Evolutionary conservation across 1,140 invertebrate genomes (phyloP).

Genomic region (Nixonia krombeini): DNA sequence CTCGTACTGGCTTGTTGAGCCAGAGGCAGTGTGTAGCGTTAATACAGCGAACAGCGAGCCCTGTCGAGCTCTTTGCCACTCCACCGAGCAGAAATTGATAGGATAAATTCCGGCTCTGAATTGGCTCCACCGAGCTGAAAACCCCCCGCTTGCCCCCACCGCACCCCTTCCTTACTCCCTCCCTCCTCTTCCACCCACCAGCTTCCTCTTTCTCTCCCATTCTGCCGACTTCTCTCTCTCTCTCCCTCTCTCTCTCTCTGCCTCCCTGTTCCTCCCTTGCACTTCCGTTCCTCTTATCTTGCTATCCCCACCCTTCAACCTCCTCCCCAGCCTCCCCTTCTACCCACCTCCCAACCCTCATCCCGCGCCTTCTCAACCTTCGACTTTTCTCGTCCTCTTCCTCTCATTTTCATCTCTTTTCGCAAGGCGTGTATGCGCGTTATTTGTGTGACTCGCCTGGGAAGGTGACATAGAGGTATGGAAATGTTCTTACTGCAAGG

Average conservation of each 20-base stretch:
- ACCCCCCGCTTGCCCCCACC: constrained; percentile 53
- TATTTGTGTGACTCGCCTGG: too few species aligned
- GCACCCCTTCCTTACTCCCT: too few species aligned
- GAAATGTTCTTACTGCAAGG: too few species aligned
- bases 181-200: constrained; percentile 9
- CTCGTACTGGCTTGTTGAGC: constrained; percentile 49
- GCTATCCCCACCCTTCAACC: constrained; percentile 2
- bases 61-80: constrained; percentile 74
- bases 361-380: too few species aligned
- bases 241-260: constrained; percentile 7
- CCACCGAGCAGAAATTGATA: constrained; percentile 78
- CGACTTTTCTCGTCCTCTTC: constrained; percentile 27
- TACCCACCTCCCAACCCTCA: constrained; percentile 40
- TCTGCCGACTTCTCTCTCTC: constrained; percentile 18
- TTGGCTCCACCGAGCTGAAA: constrained; percentile 76
- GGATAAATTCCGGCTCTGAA: constrained; percentile 78
- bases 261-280: too few species aligned
- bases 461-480: too few species aligned
- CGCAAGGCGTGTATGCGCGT: too few species aligned
- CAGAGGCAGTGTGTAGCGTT: constrained; percentile 63
- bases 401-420: constrained; percentile 11
- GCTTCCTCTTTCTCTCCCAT: constrained; percentile 22
- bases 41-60: constrained; percentile 68
- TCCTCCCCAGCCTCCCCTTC: constrained; percentile 19
- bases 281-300: constrained; percentile 34